A percentile compares a stretch with the other conserved stretches of the same genome.
phyloP scores from a whole-genome alignment of 2,888 invertebrate species.

The Heliconius charithonia region DNA sequence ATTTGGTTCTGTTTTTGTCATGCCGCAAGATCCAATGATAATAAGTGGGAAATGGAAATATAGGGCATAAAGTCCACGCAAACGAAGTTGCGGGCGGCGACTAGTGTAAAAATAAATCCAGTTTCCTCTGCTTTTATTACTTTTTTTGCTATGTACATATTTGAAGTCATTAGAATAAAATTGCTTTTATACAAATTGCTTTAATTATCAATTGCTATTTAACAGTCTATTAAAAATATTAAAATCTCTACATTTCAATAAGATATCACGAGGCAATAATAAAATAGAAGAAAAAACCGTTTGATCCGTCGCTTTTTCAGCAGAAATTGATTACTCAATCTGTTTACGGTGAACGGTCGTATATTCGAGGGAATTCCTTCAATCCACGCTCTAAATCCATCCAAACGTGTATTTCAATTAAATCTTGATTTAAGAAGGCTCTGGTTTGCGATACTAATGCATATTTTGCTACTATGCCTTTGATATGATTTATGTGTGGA shows the following conservation, averaged over 20 bases:
- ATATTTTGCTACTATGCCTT: not conserved
- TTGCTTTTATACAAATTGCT: too few relatives aligned
- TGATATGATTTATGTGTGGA: not conserved
- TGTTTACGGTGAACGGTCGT: slow-evolving; percentile 17
- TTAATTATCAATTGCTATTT: too few relatives aligned
- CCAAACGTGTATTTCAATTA: slow-evolving; percentile 21
- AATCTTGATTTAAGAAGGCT: slow-evolving; percentile 20
- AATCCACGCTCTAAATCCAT: slow-evolving; percentile 21
- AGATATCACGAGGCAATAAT: not conserved
- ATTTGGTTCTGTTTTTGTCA: too few relatives aligned
- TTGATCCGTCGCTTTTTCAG: slow-evolving; percentile 16
- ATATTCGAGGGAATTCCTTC: slow-evolving; percentile 10
- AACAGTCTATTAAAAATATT: not conserved
- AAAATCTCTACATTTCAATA: not conserved
- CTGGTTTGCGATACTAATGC: not conserved
- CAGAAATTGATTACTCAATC: slow-evolving; percentile 21
- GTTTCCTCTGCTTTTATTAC: too few relatives aligned
- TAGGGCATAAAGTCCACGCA: too few relatives aligned
- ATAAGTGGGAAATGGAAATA: too few relatives aligned
- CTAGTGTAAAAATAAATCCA: too few relatives aligned
- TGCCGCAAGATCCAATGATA: too few relatives aligned
- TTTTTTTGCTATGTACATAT: too few relatives aligned
- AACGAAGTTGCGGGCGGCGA: too few relatives aligned
- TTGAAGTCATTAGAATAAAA: too few relatives aligned
- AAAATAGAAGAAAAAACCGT: slow-evolving; percentile 1